Percentiles rank a stretch among this genome's conserved stretches.
Evolutionary conservation across 2,797 vertebrate genomes (phyloP).

Genomic region (Pangasius djambal): DNA sequence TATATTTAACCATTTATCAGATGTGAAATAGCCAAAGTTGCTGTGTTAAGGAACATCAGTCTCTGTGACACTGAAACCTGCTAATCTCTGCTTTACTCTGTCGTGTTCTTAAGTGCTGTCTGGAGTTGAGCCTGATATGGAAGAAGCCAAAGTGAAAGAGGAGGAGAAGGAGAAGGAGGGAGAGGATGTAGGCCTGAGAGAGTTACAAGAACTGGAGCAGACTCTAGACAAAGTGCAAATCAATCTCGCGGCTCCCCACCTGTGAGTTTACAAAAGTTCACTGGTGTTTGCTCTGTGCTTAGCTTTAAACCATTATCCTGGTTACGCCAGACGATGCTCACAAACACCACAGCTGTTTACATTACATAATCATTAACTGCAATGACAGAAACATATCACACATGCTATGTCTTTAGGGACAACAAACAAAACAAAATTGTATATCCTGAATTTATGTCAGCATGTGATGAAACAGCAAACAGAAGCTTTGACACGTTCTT

Average conservation of each 20-base stretch:
- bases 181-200: constrained; percentile 5
- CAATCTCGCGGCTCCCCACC: background rate
- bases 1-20: background rate
- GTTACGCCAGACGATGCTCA: constrained; percentile 23
- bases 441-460: background rate
- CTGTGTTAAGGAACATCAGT: background rate
- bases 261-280: constrained; percentile 64
- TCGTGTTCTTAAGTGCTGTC: constrained; percentile 24
- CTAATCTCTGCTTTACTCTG: background rate
- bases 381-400: constrained; percentile 8
- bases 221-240: constrained; percentile 46
- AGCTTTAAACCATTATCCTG: constrained; percentile 22
- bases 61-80: background rate
- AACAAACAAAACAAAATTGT: background rate
- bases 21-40: background rate
- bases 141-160: constrained; percentile 3
- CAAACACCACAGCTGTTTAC: constrained; percentile 47
- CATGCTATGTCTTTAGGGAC: background rate
- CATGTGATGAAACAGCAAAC: background rate
- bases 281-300: constrained; percentile 32
- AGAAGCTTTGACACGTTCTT: background rate
- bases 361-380: constrained; percentile 47
- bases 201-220: constrained; percentile 48
- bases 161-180: background rate
- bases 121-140: constrained; percentile 39